These are phyloP conservation scores for Tychaedon coryphoeus DNA, from an alignment of 2,113 vertebrate genomes.

Conservation along the genomic window DNA sequence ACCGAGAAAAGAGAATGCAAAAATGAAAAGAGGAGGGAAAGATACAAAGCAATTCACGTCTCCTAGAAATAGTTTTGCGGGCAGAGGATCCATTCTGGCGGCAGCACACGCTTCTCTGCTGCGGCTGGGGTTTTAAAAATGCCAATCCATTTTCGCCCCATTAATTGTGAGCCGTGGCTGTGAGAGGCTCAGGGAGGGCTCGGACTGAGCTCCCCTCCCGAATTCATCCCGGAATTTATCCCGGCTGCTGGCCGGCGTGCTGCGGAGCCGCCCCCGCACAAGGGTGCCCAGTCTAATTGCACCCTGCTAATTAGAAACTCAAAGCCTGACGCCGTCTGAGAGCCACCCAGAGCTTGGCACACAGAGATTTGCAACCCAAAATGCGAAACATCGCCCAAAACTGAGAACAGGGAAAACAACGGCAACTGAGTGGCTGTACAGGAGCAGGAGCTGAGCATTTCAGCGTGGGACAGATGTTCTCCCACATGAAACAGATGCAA, in stretches of 20 bases:
- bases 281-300: background rate
- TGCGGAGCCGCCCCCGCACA: background rate
- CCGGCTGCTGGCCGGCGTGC: background rate
- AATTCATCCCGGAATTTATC: background rate
- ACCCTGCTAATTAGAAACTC: background rate
- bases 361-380: background rate
- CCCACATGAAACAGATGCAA: background rate
- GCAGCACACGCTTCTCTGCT: background rate
- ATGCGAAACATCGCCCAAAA: background rate
- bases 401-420: background rate
- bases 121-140: background rate
- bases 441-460: background rate
- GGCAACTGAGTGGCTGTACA: background rate
- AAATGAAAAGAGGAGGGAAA: background rate
- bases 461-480: background rate
- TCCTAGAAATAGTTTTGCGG: background rate
- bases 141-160: background rate
- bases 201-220: background rate
- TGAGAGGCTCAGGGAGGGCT: background rate
- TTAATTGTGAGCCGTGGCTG: fast-evolving
- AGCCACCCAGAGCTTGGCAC: background rate
- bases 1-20: background rate
- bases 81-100: background rate
- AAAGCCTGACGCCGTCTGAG: background rate
- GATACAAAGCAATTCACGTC: background rate